These are phyloP conservation scores for Matsumurasca onukii DNA, from an alignment of 1,140 invertebrate genomes.

Conservation along the genomic window DNA sequence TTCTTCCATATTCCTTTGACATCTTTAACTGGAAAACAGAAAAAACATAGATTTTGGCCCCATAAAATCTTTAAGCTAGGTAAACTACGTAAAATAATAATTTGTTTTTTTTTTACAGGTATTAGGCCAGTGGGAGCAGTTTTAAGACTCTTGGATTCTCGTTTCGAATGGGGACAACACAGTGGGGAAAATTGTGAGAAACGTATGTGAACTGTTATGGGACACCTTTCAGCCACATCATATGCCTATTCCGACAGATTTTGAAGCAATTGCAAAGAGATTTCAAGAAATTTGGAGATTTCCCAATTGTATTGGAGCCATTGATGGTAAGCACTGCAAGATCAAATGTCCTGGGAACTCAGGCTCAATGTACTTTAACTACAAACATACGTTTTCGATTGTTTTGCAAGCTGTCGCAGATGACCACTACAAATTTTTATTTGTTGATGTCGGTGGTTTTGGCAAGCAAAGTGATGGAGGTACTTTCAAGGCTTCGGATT, in stretches of 20 bases:
- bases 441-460: constrained; percentile 50
- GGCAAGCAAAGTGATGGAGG: constrained; percentile 48
- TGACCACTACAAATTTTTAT: constrained; percentile 50
- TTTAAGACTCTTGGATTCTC: constrained; percentile 36
- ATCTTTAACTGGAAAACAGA: constrained; percentile 2
- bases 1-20: constrained; percentile 3
- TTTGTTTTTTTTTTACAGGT: constrained; percentile 16
- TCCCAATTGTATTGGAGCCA: too few relatives aligned
- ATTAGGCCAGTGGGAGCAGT: constrained; percentile 1
- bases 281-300: constrained; percentile 40
- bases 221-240: constrained; percentile 20
- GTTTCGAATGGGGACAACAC: constrained; percentile 34
- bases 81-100: neutral
- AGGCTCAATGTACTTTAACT: constrained; percentile 50
- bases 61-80: neutral
- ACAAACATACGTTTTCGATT: constrained; percentile 51
- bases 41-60: too few relatives aligned
- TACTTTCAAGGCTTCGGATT: constrained; percentile 19
- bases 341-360: constrained; percentile 46
- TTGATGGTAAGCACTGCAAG: constrained; percentile 47
- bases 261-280: constrained; percentile 7
- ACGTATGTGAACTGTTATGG: constrained; percentile 33
- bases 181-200: constrained; percentile 33
- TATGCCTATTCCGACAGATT: constrained; percentile 16
- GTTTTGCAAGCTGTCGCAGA: constrained; percentile 53